Percentiles rank a stretch among this genome's conserved stretches.
Conservation (phyloP, 30 jellyfish, hydroid and myxozoan genomes). For the Chrysaora quinquecirrha region DNA sequence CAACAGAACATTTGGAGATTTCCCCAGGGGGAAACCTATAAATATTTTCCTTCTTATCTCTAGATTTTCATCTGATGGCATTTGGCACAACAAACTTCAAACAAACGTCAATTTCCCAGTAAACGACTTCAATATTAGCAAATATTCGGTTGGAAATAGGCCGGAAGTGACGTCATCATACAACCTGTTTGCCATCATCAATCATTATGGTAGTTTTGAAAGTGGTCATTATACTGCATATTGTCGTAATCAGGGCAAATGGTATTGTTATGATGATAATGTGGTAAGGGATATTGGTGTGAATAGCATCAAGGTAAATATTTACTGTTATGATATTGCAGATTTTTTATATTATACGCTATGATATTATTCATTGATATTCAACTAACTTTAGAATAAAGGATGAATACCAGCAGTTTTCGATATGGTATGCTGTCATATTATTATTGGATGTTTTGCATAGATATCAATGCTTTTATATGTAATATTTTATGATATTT, state of each 20-base stretch:
- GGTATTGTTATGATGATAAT: conserved; percentile 88
- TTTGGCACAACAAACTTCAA: conserved; percentile 93
- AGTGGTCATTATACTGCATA: conserved; percentile 95
- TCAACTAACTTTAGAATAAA: no score
- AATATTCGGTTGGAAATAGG: conserved; percentile 42
- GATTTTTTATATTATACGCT: no score
- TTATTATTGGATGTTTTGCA: no score
- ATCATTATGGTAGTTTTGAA: conserved; percentile 95
- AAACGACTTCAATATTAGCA: conserved; percentile 41
- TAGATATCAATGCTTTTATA: no score
- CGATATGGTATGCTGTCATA: no score
- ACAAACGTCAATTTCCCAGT: conserved; percentile 84
- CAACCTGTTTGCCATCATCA: conserved; percentile 68
- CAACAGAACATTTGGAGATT: no score
- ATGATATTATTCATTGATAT: no score
- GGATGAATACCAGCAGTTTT: no score
- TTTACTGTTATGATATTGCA: no score
- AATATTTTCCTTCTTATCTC: background rate
- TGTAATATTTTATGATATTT: no score
- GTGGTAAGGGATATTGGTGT: conserved; percentile 68
- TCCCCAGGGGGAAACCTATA: no score
- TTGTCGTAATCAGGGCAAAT: conserved; percentile 63
- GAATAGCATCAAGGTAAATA: conserved; percentile 59
- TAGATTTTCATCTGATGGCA: conserved; percentile 92
- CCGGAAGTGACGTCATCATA: conserved; percentile 11